Percentiles rank a stretch among this genome's conserved stretches.
Conservation (phyloP, 1,140 invertebrate species). For the Drosophila auraria region DNA sequence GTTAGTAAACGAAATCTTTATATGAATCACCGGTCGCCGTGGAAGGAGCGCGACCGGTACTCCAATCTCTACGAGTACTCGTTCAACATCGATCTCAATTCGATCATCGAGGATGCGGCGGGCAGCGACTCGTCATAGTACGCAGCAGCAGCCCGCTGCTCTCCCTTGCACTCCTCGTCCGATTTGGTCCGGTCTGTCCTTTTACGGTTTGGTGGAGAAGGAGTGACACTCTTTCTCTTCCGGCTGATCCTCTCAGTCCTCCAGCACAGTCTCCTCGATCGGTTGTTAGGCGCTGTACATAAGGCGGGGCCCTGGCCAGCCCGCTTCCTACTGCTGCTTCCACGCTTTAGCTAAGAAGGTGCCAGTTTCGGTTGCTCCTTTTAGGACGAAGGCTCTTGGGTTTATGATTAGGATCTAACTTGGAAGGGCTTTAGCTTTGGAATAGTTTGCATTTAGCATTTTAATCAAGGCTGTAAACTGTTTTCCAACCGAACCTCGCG, state of each 20-base stretch:
- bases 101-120: constrained; percentile 85
- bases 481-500: constrained; percentile 2
- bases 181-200: constrained; percentile 30
- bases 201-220: background rate
- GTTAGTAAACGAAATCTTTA: constrained; percentile 85
- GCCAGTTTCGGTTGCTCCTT: constrained; percentile 3
- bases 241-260: background rate
- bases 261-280: constrained; percentile 47
- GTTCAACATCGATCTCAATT: constrained; percentile 85
- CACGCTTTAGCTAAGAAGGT: constrained; percentile 47
- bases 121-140: constrained; percentile 85
- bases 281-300: constrained; percentile 71
- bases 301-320: constrained; percentile 37
- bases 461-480: constrained; percentile 36
- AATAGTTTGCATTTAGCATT: constrained; percentile 15
- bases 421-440: constrained; percentile 11
- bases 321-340: constrained; percentile 57
- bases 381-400: background rate
- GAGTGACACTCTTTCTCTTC: no score
- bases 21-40: constrained; percentile 84
- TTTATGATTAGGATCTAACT: background rate
- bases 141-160: constrained; percentile 72
- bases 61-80: constrained; percentile 85
- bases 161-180: constrained; percentile 10
- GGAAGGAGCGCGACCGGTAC: constrained; percentile 84